Percentiles rank a stretch among this genome's conserved stretches.
phyloP scores from a whole-genome alignment of 2,113 vertebrate genomes.

The Macrotis lagotis region DNA sequence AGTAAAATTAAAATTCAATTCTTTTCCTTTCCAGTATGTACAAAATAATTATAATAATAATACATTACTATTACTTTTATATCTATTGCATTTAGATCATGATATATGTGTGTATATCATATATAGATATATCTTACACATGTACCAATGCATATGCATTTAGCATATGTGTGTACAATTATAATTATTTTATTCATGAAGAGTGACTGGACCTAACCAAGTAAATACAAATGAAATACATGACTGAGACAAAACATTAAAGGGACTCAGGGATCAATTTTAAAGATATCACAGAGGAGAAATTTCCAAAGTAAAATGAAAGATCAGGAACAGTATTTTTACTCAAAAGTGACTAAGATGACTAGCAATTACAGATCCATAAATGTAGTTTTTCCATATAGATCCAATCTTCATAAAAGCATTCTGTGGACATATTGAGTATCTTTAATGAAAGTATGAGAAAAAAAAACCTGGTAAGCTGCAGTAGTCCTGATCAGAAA shows the following conservation, averaged over 20 bases:
- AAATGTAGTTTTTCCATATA: neutral
- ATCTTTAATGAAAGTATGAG: neutral
- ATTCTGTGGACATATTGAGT: neutral
- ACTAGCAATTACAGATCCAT: neutral
- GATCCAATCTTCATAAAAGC: neutral
- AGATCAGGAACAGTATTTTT: neutral
- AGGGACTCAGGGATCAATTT: neutral
- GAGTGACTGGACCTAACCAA: neutral
- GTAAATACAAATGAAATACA: neutral
- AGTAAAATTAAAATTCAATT: neutral
- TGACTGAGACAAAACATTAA: neutral
- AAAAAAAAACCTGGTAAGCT: neutral
- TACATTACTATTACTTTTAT: too few relatives aligned
- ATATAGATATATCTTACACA: neutral
- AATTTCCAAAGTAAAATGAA: neutral
- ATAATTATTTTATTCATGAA: neutral
- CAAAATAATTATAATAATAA: too few relatives aligned
- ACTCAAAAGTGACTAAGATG: neutral
- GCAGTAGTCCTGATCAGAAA: neutral
- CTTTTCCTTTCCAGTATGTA: neutral
- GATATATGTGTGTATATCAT: neutral
- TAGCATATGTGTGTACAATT: neutral
- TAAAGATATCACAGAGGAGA: neutral
- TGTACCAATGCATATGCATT: neutral
- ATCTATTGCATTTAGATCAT: neutral